phyloP scores from a whole-genome alignment of 2,888 invertebrate genomes.

The Busseola fusca region DNA sequence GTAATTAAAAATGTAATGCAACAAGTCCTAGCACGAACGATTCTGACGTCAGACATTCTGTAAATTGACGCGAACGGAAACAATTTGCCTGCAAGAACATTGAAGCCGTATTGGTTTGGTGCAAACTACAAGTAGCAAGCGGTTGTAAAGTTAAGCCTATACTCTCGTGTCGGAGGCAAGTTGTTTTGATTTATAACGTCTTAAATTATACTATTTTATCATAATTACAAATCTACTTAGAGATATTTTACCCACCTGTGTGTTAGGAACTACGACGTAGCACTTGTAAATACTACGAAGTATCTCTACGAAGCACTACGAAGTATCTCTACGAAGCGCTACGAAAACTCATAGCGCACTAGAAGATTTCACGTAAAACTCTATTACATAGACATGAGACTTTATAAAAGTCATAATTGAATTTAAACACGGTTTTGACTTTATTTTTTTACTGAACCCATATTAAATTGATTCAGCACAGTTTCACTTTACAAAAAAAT shows the following conservation, averaged over 20 bases:
- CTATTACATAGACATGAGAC: not conserved
- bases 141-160: constrained; percentile 11
- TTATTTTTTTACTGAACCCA: not conserved
- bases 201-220: not conserved
- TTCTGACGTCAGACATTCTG: constrained; percentile 70
- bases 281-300: not conserved
- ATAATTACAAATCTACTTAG: too few species aligned
- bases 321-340: not conserved
- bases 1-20: constrained; percentile 48
- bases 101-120: constrained; percentile 65
- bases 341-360: not conserved
- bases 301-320: not conserved
- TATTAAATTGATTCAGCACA: not conserved
- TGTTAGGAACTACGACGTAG: constrained; percentile 16
- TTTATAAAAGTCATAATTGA: not conserved
- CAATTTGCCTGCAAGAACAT: constrained; percentile 83
- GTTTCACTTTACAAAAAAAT: not conserved
- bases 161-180: not conserved
- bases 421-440: too few species aligned
- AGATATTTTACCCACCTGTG: not conserved
- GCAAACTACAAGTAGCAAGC: constrained; percentile 56
- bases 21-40: constrained; percentile 63
- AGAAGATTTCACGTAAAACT: not conserved
- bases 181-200: not conserved
- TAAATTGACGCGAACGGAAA: constrained; percentile 82